Evolutionary conservation across 2,113 vertebrate genomes (phyloP).

Genomic region (Camelus bactrianus): DNA sequence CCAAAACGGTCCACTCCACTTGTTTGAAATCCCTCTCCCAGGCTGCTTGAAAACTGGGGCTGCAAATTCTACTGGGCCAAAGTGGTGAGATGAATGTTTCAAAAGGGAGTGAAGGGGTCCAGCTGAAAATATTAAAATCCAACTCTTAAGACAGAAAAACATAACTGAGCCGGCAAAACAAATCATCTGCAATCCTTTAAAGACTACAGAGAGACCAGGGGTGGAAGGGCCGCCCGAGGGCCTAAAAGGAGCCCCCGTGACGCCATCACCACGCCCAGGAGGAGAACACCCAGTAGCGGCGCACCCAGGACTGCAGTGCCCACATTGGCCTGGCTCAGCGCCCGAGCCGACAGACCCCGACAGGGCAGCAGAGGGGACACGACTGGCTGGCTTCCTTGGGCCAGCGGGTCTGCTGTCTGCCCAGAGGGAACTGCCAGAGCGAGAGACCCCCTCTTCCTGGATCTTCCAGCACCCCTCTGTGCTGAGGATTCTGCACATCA

Average conservation of each 20-base stretch:
- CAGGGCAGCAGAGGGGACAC: background rate
- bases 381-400: background rate
- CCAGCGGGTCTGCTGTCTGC: too few species aligned
- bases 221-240: background rate
- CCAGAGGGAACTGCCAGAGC: background rate
- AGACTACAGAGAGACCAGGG: background rate
- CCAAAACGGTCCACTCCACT: too few species aligned
- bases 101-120: background rate
- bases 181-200: background rate
- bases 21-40: background rate
- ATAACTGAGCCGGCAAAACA: background rate
- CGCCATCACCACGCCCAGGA: accelerated
- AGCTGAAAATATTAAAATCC: background rate
- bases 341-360: background rate
- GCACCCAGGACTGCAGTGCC: background rate
- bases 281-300: background rate
- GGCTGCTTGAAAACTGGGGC: background rate
- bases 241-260: background rate
- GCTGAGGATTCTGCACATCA: background rate
- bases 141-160: conserved; percentile 14
- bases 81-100: background rate
- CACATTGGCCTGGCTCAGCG: background rate
- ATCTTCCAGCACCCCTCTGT: background rate
- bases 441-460: background rate
- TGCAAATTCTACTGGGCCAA: background rate